Evolutionary conservation across 2,113 vertebrate genomes (phyloP), one percentile per base, ranked within the genome.

Genomic region (Circaetus cinerascens): DNA sequence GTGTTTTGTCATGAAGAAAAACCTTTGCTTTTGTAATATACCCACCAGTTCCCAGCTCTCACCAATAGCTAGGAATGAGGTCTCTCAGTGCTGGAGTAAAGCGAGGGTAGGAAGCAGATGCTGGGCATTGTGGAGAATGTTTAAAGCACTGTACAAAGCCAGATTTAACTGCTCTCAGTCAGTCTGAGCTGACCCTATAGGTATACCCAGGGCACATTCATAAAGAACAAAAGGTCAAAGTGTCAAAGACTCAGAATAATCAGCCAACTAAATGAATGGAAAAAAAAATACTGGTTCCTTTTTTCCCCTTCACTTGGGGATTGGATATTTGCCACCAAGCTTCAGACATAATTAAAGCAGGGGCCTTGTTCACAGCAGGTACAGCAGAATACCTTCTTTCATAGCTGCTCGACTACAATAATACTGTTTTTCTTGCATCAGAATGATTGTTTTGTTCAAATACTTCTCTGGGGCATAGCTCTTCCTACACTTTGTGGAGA

Each of bases 261-360:
- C 88, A 93, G 69, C 76, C 77, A 66, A 9, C 77, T 87, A 95
- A 96, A 95, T 68, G 73, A 93, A 94, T 72, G 53, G 64, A 74
- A 95, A 94, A 90, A 90, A 90, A 81, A 85, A 71, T 57, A 85
- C 69, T 87, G 71, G 57, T 90, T 96, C 81, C 60, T 84, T 94
- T 92, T 87, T 51, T 11, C 64, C 53, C 53, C 40, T 94, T 94
- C 77, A 62, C 66, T 85, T 95, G 66, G 64, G 89, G 69, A 89
- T 92, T 94, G 93, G 94, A 96, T 96, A 95, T 95, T 95, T 97
- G 94, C 94, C 80, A 95, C 89, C 74, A 93, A 89, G 84, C 53
- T 82, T 92, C 93, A 96, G 96, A 91, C 69, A 57, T 95, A 93
- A 96, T 97, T 97, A 97, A 95, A 91, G 57, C 57, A 76, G 91